Evolutionary conservation across 2,888 invertebrate genomes (phyloP), one percentile per base, ranked within the genome.

Genomic region (Phanerotoma sp.): DNA sequence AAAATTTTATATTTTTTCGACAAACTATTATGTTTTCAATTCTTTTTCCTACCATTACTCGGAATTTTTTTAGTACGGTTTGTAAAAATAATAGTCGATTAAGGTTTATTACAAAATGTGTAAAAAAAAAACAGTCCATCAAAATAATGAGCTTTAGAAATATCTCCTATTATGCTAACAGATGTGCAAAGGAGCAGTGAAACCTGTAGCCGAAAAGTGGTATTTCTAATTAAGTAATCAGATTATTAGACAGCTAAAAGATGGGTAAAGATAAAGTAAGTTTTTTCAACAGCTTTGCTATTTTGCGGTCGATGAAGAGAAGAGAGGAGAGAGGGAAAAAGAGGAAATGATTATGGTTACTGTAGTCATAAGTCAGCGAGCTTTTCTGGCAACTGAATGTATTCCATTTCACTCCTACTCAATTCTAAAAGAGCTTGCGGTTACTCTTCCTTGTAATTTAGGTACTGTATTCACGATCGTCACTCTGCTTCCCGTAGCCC

Each of bases 361-460:
- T 25, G 30, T 49, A 35, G 37, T 35, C 37, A 49, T 49, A 49
- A 54, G 49, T 54, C 54, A 54, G 21, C 33, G 30, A 32, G 49
- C 21, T 44, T 49, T 48, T 32, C 48, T 49, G 37, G 49, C 37
- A 44, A 44, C 18, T 20, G 15, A 38, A 21, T 22, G 32, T 30
- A 40, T 40, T 53, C 41, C 38, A 21, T 18, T 33, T 35, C 46
- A 10, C 21, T 16, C 46, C 32, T 21, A 18, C 30, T 21, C 32
- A 37, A 47, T 25, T 47, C 44, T 15, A 10, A 37, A 45, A 28
- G 45, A 53, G 41, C 41, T 33, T 33, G 16, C 22, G 53, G 40
- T 33, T 52, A 35, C 45, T 35, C 53, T 53, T 37, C 33, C 40
- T 21, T 33, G 48, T 30, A 54, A 54, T 54, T 54, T 54, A 48